Conservation (phyloP, 2,113 vertebrate genomes). For the Ceyx margarethae region DNA sequence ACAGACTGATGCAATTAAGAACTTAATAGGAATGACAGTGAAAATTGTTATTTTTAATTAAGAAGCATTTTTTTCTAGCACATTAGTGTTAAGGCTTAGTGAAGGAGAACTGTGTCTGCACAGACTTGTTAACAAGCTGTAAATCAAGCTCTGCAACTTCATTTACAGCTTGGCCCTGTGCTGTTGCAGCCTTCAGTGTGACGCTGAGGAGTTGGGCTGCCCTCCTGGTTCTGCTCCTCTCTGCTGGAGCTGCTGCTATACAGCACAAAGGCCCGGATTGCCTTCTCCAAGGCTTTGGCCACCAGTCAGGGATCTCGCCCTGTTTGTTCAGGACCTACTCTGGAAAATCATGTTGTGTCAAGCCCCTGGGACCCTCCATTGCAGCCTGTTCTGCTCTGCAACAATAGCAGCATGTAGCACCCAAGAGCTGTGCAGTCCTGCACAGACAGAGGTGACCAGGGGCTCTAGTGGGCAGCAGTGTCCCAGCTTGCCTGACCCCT, state of each 20-base stretch:
- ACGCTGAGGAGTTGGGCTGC: background rate
- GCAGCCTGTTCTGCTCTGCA: fast-evolving
- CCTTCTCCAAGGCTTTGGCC: background rate
- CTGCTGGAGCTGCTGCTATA: background rate
- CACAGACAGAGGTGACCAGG: background rate
- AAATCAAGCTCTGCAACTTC: background rate
- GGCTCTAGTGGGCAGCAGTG: fast-evolving
- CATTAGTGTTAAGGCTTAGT: fast-evolving
- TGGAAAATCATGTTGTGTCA: fast-evolving
- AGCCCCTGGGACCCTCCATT: fast-evolving
- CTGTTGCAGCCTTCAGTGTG: fast-evolving
- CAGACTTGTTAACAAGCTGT: background rate
- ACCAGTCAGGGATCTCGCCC: fast-evolving
- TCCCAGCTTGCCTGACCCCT: background rate
- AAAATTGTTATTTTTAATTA: conserved; percentile 5
- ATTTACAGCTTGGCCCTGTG: background rate
- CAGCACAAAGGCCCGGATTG: fast-evolving
- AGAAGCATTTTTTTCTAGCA: background rate
- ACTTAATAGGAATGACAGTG: background rate
- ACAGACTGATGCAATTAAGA: background rate
- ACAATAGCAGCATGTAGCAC: background rate
- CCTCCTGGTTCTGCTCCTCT: background rate
- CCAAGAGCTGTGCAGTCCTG: background rate
- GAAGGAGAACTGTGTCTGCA: background rate
- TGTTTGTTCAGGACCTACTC: background rate